phyloP scores from a whole-genome alignment of 2,888 invertebrate species.

The Idaea biselata region DNA sequence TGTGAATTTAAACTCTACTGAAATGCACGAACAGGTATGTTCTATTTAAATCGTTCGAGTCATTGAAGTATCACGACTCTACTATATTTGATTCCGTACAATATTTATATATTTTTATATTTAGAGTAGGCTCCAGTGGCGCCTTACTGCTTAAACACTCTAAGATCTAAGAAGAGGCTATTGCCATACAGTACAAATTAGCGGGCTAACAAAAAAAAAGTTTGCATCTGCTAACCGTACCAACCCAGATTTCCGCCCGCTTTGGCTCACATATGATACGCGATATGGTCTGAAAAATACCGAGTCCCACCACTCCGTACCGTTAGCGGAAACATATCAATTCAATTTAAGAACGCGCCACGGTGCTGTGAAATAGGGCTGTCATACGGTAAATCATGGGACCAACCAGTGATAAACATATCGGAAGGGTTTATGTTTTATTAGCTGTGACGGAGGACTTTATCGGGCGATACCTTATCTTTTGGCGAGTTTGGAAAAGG shows the following conservation, averaged over 20 bases:
- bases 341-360: slow-evolving; percentile 70
- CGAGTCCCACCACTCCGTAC: slow-evolving; percentile 41
- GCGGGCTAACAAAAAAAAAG: neutral
- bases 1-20: too few species aligned
- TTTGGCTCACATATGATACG: slow-evolving; percentile 70
- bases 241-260: slow-evolving; percentile 57
- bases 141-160: too few species aligned
- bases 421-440: slow-evolving; percentile 72
- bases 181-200: too few species aligned
- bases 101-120: too few species aligned
- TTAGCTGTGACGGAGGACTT: slow-evolving; percentile 61
- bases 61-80: too few species aligned
- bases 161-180: too few species aligned
- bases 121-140: too few species aligned
- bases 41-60: too few species aligned
- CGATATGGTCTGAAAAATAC: slow-evolving; percentile 74
- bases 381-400: slow-evolving; percentile 67
- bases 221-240: slow-evolving; percentile 44
- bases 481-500: slow-evolving; percentile 12
- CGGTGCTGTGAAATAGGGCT: slow-evolving; percentile 66
- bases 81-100: too few species aligned
- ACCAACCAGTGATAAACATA: slow-evolving; percentile 67
- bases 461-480: slow-evolving; percentile 31
- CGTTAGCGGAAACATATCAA: slow-evolving; percentile 78
- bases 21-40: too few species aligned